Evolutionary conservation across 1,140 invertebrate species (phyloP).

Genomic region (Vanessa atalanta): DNA sequence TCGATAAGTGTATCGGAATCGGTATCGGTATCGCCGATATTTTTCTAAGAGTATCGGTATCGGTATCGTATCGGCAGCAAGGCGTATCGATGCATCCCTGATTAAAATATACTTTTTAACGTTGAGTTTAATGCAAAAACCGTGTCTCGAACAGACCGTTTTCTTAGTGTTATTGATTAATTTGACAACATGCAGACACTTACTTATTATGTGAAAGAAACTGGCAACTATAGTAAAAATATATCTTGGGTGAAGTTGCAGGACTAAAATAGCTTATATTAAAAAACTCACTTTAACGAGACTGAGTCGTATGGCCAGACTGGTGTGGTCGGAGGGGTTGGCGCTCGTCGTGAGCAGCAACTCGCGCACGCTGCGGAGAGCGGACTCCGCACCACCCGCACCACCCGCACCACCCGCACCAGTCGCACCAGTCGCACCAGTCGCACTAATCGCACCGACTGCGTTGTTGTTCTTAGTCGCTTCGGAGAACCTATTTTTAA

Average conservation of each 20-base stretch:
- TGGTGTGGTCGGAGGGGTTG: constrained; percentile 85
- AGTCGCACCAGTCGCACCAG: background rate
- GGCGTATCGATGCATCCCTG: too few relatives aligned
- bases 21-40: too few relatives aligned
- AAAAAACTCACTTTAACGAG: constrained; percentile 83
- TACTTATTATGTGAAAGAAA: too few relatives aligned
- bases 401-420: background rate
- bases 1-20: too few relatives aligned
- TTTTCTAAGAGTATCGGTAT: too few relatives aligned
- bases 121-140: too few relatives aligned
- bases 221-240: too few relatives aligned
- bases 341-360: constrained; percentile 82
- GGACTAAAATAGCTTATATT: background rate
- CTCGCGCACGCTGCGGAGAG: constrained; percentile 51
- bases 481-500: background rate
- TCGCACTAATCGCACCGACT: background rate
- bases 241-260: background rate
- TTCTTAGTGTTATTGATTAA: too few relatives aligned
- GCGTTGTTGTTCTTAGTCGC: constrained; percentile 7
- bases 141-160: too few relatives aligned
- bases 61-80: too few relatives aligned
- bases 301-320: constrained; percentile 82
- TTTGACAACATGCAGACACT: too few relatives aligned
- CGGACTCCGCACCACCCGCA: constrained; percentile 15
- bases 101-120: too few relatives aligned